Evolutionary conservation across 2,113 vertebrate species (phyloP).

Genomic region (Labrus mixtus): DNA sequence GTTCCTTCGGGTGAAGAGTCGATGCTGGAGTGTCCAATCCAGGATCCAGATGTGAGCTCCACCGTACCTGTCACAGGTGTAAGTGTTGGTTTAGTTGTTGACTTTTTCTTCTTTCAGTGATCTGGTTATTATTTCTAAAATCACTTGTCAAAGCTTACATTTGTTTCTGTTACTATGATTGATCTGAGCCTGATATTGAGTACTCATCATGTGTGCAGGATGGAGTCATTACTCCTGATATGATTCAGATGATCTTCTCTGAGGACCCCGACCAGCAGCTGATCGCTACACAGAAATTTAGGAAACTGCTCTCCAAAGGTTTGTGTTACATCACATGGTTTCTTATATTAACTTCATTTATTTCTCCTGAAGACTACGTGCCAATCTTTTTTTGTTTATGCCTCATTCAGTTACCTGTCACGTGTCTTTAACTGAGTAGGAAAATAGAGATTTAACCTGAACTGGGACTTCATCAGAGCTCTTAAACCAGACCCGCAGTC

Average conservation of each 20-base stretch:
- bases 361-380: too few species aligned
- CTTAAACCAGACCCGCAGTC: background rate
- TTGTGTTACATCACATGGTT: background rate
- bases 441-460: background rate
- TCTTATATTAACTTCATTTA: background rate
- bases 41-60: background rate
- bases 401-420: too few species aligned
- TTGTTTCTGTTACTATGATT: background rate
- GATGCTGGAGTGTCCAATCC: slow-evolving; percentile 91
- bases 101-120: too few species aligned
- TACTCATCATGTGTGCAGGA: slow-evolving; percentile 58
- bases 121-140: background rate
- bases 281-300: slow-evolving; percentile 96
- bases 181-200: too few species aligned
- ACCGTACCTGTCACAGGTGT: background rate
- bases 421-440: too few species aligned
- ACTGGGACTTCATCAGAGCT: too few species aligned
- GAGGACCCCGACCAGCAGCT: slow-evolving; percentile 95
- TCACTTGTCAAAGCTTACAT: background rate
- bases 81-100: background rate
- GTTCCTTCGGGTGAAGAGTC: slow-evolving; percentile 79
- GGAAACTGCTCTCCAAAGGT: slow-evolving; percentile 99
- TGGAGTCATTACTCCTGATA: slow-evolving; percentile 94
- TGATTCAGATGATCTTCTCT: slow-evolving; percentile 99
- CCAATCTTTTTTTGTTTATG: too few species aligned